Base-by-base conservation (phyloP, 2,888 invertebrate species). In the Apantesis nais region DNA sequence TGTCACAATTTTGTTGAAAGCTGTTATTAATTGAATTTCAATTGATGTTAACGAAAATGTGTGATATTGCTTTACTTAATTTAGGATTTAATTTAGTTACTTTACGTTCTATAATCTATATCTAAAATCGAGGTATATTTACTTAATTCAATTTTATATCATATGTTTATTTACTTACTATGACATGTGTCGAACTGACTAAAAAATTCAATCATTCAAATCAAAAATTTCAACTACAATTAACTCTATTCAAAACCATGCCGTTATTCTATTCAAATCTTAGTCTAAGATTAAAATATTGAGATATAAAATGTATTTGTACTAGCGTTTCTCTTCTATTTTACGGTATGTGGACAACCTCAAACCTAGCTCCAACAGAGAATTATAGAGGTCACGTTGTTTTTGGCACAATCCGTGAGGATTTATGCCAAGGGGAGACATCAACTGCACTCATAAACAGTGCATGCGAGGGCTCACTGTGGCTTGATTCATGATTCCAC, bases 381-480 rank as follows among this genome's bases (percentile, higher is more conserved):
- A 88, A 85, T 83, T 85, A 82, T 88, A 80, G 86, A 83, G 87
- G 85, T 83, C 86, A 82, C 86, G 86, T 88, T 89, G 89, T 91
- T 92, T 90, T 91, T 89, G 89, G 90, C 90, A 89, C 87, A 82
- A 83, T 85, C 85, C 88, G 86, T 83, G 81, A 85, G 85, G 89
- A 93, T 93, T 93, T 94, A 93, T 92, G 90, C 87, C 81, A 83
- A 83, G 81, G 84, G 80, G 83, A 85, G 88, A 88, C 89, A 92
- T 92, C 93, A 92, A 91, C 87, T 90, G 89, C 91, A 91, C 92
- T 92, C 93, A 92, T 93, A 93, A 93, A 93, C 90, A 88, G 89
- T 87, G 89, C 88, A 88, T 86, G 87, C 86, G 80, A 83, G 86
- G 86, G 86, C 84, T 86, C 84, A 82, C 82, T 82, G 82, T 80